Conservation (phyloP, 2,888 invertebrate species). For the Oegoconia quadripuncta region DNA sequence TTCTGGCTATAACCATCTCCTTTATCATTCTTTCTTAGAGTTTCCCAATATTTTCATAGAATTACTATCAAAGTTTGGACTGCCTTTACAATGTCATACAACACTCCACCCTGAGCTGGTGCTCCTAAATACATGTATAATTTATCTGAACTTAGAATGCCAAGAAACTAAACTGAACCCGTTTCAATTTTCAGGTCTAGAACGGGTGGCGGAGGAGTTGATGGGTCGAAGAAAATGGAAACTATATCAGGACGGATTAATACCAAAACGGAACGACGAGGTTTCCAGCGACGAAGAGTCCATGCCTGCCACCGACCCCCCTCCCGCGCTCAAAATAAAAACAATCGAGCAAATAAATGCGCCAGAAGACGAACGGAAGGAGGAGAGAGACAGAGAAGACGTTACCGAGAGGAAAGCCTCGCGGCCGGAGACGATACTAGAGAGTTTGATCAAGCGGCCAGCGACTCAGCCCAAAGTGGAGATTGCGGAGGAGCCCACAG, state of each 20-base stretch:
- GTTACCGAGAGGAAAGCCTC: conserved; percentile 27
- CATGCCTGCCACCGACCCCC: conserved; percentile 69
- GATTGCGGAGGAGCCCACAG: conserved; percentile 73
- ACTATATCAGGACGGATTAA: conserved; percentile 90
- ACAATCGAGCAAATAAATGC: conserved; percentile 77
- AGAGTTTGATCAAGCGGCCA: conserved; percentile 72
- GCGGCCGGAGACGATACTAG: conserved; percentile 73
- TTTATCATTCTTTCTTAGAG: no score
- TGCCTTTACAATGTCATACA: no score
- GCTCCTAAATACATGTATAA: no score
- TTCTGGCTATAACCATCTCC: no score
- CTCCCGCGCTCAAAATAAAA: conserved; percentile 72
- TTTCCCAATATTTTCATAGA: no score
- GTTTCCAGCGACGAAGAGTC: conserved; percentile 68
- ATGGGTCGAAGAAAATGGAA: conserved; percentile 98
- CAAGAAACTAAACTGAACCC: not conserved
- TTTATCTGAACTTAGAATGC: no score
- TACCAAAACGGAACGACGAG: conserved; percentile 66
- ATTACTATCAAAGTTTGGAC: no score
- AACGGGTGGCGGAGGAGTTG: conserved; percentile 97
- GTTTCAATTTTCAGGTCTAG: conserved; percentile 85
- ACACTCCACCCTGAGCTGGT: no score
- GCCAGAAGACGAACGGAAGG: conserved; percentile 48
- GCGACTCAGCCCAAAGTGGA: conserved; percentile 70
- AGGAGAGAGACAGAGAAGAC: conserved; percentile 23